phyloP scores from a whole-genome alignment of 2,113 vertebrate species.

The Blennius ocellaris region DNA sequence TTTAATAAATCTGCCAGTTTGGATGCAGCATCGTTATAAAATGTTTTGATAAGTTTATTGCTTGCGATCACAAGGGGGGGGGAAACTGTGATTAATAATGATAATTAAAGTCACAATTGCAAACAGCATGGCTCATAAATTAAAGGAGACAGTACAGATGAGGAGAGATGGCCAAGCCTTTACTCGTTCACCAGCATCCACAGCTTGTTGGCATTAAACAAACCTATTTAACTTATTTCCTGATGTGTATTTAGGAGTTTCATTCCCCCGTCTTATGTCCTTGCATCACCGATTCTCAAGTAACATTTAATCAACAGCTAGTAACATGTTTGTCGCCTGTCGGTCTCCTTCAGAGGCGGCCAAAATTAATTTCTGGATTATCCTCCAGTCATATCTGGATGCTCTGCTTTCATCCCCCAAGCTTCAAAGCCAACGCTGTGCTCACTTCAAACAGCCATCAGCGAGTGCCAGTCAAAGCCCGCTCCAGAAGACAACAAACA shows the following conservation, averaged over 20 bases:
- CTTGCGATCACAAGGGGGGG: conserved; percentile 20
- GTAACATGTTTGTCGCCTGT: conserved; percentile 72
- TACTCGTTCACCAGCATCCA: conserved; percentile 37
- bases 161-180: conserved; percentile 36
- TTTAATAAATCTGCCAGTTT: conserved; percentile 2
- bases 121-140: conserved; percentile 51
- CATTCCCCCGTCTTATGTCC: conserved; percentile 50
- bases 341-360: conserved; percentile 66
- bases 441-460: conserved; percentile 78
- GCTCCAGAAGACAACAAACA: conserved; percentile 79
- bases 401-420: conserved; percentile 70
- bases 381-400: conserved; percentile 80
- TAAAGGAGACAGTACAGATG: conserved; percentile 16
- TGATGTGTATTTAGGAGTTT: conserved; percentile 55
- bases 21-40: conserved; percentile 24
- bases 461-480: conserved; percentile 78
- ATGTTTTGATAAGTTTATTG: conserved; percentile 29
- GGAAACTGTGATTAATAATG: conserved; percentile 45
- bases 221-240: conserved; percentile 67
- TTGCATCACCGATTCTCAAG: conserved; percentile 62
- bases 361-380: conserved; percentile 71
- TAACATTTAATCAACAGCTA: conserved; percentile 70
- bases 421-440: conserved; percentile 75
- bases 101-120: conserved; percentile 45
- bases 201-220: conserved; percentile 65